Evolutionary conservation across 1,140 invertebrate genomes (phyloP).

Genomic region (Drosophila quadrilineata): DNA sequence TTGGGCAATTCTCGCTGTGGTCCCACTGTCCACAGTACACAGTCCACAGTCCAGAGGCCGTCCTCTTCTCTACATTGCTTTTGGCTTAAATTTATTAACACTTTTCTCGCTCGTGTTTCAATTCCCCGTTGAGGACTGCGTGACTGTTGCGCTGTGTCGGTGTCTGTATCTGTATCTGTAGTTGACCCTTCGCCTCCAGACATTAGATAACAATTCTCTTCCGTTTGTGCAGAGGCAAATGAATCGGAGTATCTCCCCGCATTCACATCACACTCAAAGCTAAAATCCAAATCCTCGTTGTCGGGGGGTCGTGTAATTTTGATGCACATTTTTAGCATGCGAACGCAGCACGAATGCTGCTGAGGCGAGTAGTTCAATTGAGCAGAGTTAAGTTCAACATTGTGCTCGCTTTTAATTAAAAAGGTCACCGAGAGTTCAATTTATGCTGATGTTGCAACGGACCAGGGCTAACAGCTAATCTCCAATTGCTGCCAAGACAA

Average conservation of each 20-base stretch:
- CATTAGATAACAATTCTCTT: slow-evolving; percentile 70
- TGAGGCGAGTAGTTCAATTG: slow-evolving; percentile 20
- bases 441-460: slow-evolving; percentile 57
- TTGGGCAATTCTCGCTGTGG: slow-evolving; percentile 28
- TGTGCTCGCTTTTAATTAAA: slow-evolving; percentile 66
- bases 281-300: too few species aligned
- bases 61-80: not conserved
- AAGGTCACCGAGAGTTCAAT: slow-evolving; percentile 60
- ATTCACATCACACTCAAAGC: too few species aligned
- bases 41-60: not conserved
- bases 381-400: slow-evolving; percentile 10
- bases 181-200: slow-evolving; percentile 70
- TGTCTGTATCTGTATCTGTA: slow-evolving; percentile 13
- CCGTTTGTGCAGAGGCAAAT: slow-evolving; percentile 35
- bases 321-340: slow-evolving; percentile 69
- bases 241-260: too few species aligned
- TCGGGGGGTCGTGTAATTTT: slow-evolving; percentile 59
- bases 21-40: not conserved
- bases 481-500: slow-evolving; percentile 18
- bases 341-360: slow-evolving; percentile 66
- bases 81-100: slow-evolving; percentile 68
- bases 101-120: slow-evolving; percentile 51
- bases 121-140: slow-evolving; percentile 51
- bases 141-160: slow-evolving; percentile 57
- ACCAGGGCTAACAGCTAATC: slow-evolving; percentile 2